Evolutionary conservation across 2,888 invertebrate species (phyloP).

Genomic region (Oeneis ivallda): DNA sequence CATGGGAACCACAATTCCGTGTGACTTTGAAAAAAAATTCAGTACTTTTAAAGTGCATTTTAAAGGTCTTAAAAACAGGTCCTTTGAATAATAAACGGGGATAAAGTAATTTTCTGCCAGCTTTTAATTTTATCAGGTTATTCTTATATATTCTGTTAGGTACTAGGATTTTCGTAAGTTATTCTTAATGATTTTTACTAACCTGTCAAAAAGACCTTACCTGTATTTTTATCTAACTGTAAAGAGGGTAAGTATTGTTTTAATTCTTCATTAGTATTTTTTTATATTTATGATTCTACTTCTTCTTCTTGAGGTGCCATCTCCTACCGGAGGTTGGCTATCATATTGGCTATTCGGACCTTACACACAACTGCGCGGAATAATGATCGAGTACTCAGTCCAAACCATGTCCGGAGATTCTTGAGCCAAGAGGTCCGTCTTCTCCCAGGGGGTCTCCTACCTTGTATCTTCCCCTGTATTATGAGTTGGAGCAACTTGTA

Average conservation of each 20-base stretch:
- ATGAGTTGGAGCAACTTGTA: too few species aligned
- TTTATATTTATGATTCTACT: slow-evolving; percentile 2
- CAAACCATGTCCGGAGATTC: too few species aligned
- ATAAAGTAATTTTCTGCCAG: slow-evolving; percentile 3
- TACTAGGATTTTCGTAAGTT: slow-evolving; percentile 3
- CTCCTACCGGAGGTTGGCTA: too few species aligned
- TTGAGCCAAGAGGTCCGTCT: too few species aligned
- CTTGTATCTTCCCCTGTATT: too few species aligned
- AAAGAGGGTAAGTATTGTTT: slow-evolving; percentile 1
- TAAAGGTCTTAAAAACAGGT: slow-evolving; percentile 2
- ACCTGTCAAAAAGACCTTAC: not conserved
- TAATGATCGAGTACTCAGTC: too few species aligned
- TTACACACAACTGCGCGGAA: too few species aligned
- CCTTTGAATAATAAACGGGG: slow-evolving; percentile 2
- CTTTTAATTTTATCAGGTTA: not conserved
- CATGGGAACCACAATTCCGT: too few species aligned
- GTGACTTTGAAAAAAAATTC: not conserved
- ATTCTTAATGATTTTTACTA: not conserved
- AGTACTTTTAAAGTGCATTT: slow-evolving; percentile 3
- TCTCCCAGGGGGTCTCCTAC: too few species aligned
- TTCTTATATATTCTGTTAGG: slow-evolving; percentile 2
- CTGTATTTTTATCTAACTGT: not conserved
- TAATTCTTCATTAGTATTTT: slow-evolving; percentile 3
- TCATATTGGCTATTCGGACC: too few species aligned
- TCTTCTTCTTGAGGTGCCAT: too few species aligned